Base-by-base conservation (phyloP, 1,140 invertebrate species). In the Tachypleus tridentatus region DNA sequence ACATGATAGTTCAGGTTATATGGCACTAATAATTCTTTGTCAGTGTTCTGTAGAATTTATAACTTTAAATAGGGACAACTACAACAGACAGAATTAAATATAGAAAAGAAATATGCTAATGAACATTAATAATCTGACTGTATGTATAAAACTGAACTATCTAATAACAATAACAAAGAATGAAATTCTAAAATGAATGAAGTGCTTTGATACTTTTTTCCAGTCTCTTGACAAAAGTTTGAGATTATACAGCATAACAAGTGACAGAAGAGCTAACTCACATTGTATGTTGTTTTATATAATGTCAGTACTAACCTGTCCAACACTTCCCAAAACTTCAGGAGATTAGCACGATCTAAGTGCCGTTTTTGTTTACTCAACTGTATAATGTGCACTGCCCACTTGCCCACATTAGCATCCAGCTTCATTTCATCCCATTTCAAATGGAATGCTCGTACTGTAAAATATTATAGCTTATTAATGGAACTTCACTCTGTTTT, bases 401-500 rank as follows among this genome's bases (percentile, higher is more conserved):
- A 99, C 70, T 93, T 89, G 49, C 85, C 87, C 53, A 99, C 93
- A 77, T 98, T 99, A 6, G 84, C 78, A 76, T 99, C 96, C 69
- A 97, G 70, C 73, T 88, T 89, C 83, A 97, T 88, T 78, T 98
- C 95, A 73, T 94, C 89, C 77, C 88, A 98, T 79, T 98, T 98
- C 69, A 99, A 80, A 78, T 99, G 97, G 80, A 98, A 99, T 54
- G 92, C 97, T 77, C 87, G 91, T 74, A 98, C 93, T 96, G 76
- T 5, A 68, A 66, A 70, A 29, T 29, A 29, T 29, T 29, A 29
- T 29, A 29, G 29, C 29, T 29, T 29, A 29, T 29, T 29, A 72
- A 73, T 65, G 66, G 47, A 11, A 11, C 50, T 9, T 4, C 5
- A 11, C 49, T 51, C 65, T 56, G 2, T 49, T 11, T 54, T 57